These are phyloP conservation scores for Bos indicus DNA, from an alignment of 2,113 vertebrate genomes.

Conservation along the genomic window DNA sequence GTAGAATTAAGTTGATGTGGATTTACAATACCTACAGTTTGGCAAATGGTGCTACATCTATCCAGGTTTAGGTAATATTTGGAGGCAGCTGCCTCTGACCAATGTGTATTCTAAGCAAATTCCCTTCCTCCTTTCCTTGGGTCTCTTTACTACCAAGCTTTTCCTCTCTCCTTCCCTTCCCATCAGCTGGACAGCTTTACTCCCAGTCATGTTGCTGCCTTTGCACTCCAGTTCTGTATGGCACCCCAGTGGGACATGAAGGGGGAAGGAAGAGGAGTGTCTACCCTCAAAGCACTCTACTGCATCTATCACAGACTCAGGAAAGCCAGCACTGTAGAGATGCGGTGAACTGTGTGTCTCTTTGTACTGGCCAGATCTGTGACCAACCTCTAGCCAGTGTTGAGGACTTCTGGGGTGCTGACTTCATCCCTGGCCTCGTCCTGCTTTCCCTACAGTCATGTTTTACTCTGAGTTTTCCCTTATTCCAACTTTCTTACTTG, in stretches of 20 bases:
- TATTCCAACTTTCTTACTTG: not conserved
- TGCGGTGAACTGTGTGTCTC: not conserved
- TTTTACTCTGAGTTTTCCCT: not conserved
- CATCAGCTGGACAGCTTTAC: not conserved
- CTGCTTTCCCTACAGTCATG: not conserved
- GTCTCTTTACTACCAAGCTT: not conserved
- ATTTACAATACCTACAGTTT: not conserved
- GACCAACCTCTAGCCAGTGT: not conserved
- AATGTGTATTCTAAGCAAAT: not conserved
- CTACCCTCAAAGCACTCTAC: not conserved
- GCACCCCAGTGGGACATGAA: fast-evolving
- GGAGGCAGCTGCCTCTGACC: not conserved
- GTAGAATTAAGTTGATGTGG: not conserved
- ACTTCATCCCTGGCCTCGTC: not conserved
- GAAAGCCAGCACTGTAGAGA: not conserved
- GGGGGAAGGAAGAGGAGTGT: not conserved
- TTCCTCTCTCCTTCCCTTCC: not conserved
- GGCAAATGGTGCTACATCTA: not conserved
- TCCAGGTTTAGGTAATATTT: not conserved
- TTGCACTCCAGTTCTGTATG: not conserved
- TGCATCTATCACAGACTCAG: not conserved
- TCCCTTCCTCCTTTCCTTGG: not conserved
- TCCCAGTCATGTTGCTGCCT: not conserved
- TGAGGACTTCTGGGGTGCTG: not conserved
- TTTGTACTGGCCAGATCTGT: not conserved